These are phyloP conservation scores for Drosophila triauraria DNA, from an alignment of 1,140 invertebrate species.

Conservation along the genomic window DNA sequence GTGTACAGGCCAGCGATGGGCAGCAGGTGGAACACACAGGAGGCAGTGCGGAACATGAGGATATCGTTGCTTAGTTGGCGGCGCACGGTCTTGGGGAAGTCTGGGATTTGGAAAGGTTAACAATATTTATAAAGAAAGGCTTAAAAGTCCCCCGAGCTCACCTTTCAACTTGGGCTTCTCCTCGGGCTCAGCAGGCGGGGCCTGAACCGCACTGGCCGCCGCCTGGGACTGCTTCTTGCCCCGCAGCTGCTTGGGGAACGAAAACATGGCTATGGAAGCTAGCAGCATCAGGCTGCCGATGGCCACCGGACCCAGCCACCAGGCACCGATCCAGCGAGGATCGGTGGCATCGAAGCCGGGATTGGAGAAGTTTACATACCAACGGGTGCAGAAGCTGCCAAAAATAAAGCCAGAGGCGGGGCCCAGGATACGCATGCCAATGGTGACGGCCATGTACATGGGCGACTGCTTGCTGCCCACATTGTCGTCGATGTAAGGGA, in stretches of 20 bases:
- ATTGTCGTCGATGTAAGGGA: slow-evolving; percentile 97
- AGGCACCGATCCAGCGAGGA: slow-evolving; percentile 95
- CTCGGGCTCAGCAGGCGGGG: slow-evolving; percentile 51
- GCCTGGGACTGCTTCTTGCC: slow-evolving; percentile 68
- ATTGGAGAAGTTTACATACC: slow-evolving; percentile 93
- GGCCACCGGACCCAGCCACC: slow-evolving; percentile 94
- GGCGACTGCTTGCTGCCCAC: slow-evolving; percentile 96
- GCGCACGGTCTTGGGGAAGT: slow-evolving; percentile 95
- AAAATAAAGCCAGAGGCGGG: slow-evolving; percentile 96
- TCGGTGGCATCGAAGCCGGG: slow-evolving; percentile 93
- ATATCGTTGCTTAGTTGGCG: slow-evolving; percentile 95
- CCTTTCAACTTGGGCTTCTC: slow-evolving; percentile 79
- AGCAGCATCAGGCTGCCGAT: slow-evolving; percentile 92
- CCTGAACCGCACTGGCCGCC: slow-evolving; percentile 10
- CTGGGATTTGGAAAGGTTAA: slow-evolving; percentile 81
- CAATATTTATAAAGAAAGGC: neutral
- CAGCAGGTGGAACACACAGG: slow-evolving; percentile 94
- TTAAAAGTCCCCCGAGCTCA: neutral
- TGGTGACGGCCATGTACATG: slow-evolving; percentile 97
- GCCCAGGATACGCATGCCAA: slow-evolving; percentile 95
- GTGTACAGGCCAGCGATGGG: slow-evolving; percentile 96
- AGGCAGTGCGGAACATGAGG: slow-evolving; percentile 94
- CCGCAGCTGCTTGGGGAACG: slow-evolving; percentile 90
- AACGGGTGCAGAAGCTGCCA: slow-evolving; percentile 94
- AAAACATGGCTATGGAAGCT: slow-evolving; percentile 94